Conservation (phyloP, 2,888 invertebrate species). For the Spialia ferax region DNA sequence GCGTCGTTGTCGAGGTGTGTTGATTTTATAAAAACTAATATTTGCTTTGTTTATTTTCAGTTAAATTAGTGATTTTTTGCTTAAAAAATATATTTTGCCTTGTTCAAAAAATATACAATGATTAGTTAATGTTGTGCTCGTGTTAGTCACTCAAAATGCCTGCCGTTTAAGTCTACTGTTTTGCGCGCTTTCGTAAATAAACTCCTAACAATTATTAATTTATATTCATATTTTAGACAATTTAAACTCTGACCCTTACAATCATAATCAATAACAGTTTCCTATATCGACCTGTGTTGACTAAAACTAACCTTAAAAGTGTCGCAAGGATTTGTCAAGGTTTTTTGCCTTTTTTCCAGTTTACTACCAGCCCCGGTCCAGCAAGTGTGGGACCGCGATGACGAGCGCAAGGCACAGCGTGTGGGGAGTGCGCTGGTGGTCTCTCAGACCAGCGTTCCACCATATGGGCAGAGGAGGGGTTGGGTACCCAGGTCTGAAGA, state of each 20-base stretch:
- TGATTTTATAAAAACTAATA: constrained; percentile 16
- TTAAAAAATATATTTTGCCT: neutral
- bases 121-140: too few species aligned
- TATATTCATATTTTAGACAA: neutral
- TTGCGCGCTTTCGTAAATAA: neutral
- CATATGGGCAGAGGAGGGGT: constrained; percentile 97
- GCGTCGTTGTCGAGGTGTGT: constrained; percentile 79
- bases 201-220: too few species aligned
- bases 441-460: constrained; percentile 94
- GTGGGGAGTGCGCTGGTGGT: constrained; percentile 89
- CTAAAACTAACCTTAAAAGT: neutral
- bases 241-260: neutral
- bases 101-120: too few species aligned
- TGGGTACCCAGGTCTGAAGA: constrained; percentile 96
- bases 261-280: neutral
- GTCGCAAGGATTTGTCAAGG: neutral
- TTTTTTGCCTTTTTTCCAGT: constrained; percentile 70
- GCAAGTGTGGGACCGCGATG: constrained; percentile 95
- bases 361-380: constrained; percentile 96
- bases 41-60: neutral
- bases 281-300: neutral
- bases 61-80: neutral
- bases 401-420: constrained; percentile 88
- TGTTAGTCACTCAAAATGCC: too few species aligned
- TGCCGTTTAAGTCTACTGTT: too few species aligned